Conservation (phyloP, 2,113 vertebrate genomes). For the Taxidea taxus region DNA sequence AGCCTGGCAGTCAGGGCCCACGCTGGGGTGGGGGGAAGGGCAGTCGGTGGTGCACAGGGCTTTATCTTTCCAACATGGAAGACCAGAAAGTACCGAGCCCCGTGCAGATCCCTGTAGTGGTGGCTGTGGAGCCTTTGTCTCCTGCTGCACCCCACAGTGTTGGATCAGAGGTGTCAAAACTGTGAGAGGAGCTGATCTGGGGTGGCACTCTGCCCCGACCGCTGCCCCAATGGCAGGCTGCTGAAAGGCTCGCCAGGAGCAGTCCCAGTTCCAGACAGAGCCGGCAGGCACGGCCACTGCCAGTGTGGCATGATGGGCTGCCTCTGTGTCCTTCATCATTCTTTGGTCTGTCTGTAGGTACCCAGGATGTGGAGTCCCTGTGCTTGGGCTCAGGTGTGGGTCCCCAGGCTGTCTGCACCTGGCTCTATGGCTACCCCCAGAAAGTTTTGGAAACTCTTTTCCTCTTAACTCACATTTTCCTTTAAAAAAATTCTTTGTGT, state of each 20-base stretch:
- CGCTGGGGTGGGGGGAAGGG: neutral
- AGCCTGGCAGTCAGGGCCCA: neutral
- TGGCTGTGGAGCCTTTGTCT: neutral
- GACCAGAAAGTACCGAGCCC: neutral
- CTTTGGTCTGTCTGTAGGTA: conserved; percentile 91
- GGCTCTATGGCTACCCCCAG: neutral
- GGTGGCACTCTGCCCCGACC: neutral
- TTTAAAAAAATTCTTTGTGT: neutral
- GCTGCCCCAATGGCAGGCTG: neutral
- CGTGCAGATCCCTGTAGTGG: neutral
- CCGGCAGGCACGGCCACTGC: neutral
- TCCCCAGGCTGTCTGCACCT: neutral
- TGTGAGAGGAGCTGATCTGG: neutral
- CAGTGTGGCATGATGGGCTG: neutral
- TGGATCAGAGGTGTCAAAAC: fast-evolving
- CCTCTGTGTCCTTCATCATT: neutral
- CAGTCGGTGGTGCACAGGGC: neutral
- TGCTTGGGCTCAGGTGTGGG: fast-evolving
- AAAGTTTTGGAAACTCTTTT: neutral
- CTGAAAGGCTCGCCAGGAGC: fast-evolving
- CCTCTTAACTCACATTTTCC: conserved; percentile 32
- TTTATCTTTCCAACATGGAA: conserved; percentile 45
- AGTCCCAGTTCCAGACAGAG: neutral
- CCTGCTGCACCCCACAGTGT: neutral
- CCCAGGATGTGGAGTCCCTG: conserved; percentile 57